These are phyloP conservation scores for Turritopsis dohrnii DNA, from an alignment of 30 jellyfish, hydroid and myxozoan genomes.

Conservation along the genomic window DNA sequence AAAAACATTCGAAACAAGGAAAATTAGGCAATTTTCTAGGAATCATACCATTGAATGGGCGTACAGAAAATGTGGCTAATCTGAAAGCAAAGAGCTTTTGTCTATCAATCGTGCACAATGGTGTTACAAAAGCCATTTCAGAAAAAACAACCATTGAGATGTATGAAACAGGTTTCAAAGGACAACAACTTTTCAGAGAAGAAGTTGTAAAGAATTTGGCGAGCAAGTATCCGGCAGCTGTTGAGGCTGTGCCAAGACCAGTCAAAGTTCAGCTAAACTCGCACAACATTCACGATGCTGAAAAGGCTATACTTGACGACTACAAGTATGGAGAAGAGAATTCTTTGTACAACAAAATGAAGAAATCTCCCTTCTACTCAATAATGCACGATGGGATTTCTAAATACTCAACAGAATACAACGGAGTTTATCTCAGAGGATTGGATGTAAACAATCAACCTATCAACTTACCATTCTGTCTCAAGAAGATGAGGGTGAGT, in stretches of 20 bases:
- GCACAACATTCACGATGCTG: background rate
- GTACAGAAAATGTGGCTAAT: no score
- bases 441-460: background rate
- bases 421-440: no score
- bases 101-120: constrained; percentile 3
- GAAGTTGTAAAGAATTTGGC: background rate
- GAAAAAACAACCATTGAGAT: background rate
- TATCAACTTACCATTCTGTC: background rate
- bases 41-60: background rate
- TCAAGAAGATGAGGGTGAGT: background rate
- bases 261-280: constrained; percentile 5
- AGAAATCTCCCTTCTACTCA: background rate
- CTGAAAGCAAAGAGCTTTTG: background rate
- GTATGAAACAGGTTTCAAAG: background rate
- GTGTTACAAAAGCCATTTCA: background rate
- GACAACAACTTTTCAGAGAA: background rate
- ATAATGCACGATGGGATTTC: background rate
- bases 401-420: background rate
- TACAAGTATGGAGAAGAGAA: background rate
- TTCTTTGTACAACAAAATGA: background rate
- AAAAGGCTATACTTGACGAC: background rate
- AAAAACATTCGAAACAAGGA: background rate
- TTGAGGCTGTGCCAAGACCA: background rate
- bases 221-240: background rate
- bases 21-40: background rate